Evolutionary conservation across 1,140 invertebrate genomes (phyloP).

Genomic region (Panulirus ornatus): DNA sequence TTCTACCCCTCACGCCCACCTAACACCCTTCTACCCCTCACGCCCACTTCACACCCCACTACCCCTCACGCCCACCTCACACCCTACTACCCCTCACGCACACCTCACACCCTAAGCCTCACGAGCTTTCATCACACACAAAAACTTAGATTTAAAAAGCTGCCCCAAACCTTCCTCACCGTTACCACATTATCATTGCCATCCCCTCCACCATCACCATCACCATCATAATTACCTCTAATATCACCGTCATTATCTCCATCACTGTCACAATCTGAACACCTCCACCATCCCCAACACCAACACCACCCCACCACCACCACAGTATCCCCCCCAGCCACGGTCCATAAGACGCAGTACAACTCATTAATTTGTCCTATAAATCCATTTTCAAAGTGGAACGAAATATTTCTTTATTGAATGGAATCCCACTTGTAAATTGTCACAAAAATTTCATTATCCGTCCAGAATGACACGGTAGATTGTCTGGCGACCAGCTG

Average conservation of each 20-base stretch:
- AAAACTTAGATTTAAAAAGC: too few species aligned
- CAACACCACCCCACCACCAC: background rate
- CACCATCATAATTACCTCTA: background rate
- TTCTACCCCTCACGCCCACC: background rate
- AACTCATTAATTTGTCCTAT: constrained; percentile 67
- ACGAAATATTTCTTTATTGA: constrained; percentile 71
- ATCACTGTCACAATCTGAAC: background rate
- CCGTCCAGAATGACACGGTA: background rate
- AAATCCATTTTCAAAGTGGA: constrained; percentile 69
- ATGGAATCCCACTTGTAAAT: constrained; percentile 61
- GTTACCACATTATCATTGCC: too few species aligned
- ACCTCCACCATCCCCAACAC: background rate
- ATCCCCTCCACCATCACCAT: too few species aligned
- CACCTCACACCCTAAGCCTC: too few species aligned
- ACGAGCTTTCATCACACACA: too few species aligned
- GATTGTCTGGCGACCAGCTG: background rate
- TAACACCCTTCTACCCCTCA: background rate
- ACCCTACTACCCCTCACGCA: too few species aligned
- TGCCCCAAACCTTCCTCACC: too few species aligned
- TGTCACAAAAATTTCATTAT: constrained; percentile 72
- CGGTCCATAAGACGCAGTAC: background rate
- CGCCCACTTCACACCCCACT: background rate
- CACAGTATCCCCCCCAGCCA: too few species aligned
- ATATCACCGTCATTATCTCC: background rate
- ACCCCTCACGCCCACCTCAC: background rate